phyloP scores from a whole-genome alignment of 2,113 vertebrate genomes.

The Phylloscopus trochiloides region DNA sequence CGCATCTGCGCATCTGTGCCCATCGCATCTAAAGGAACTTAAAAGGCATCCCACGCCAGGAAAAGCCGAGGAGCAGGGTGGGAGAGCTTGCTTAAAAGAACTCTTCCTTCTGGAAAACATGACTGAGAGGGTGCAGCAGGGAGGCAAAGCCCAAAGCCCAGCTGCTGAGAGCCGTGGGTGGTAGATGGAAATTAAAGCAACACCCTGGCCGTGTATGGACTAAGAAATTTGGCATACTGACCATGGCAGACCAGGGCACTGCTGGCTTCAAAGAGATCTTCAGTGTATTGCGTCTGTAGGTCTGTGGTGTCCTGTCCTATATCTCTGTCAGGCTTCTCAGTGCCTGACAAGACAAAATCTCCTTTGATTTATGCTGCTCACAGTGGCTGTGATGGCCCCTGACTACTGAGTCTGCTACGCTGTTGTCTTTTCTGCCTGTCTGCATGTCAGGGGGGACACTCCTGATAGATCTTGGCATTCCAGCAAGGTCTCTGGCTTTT shows the following conservation, averaged over 20 bases:
- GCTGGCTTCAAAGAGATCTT: not conserved
- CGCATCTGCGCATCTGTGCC: no score
- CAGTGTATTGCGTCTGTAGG: not conserved
- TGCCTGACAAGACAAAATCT: not conserved
- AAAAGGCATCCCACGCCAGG: not conserved
- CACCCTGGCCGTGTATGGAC: not conserved
- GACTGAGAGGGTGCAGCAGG: not conserved
- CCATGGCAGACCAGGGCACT: fast-evolving
- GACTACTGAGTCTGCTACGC: fast-evolving
- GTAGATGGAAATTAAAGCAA: not conserved
- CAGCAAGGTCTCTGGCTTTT: not conserved
- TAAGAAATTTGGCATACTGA: fast-evolving
- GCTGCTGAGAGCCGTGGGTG: not conserved
- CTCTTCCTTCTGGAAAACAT: not conserved
- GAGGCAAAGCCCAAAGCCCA: not conserved
- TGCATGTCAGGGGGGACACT: not conserved
- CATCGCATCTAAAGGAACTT: no score
- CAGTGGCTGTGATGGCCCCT: not conserved
- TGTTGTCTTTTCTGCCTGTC: not conserved
- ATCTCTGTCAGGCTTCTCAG: not conserved
- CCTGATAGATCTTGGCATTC: not conserved
- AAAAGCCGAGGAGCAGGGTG: not conserved
- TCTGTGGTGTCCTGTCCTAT: not conserved
- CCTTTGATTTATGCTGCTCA: not conserved
- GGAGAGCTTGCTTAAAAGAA: not conserved